phyloP scores from a whole-genome alignment of 2,797 vertebrate genomes.

The Apodemus agrarius region DNA sequence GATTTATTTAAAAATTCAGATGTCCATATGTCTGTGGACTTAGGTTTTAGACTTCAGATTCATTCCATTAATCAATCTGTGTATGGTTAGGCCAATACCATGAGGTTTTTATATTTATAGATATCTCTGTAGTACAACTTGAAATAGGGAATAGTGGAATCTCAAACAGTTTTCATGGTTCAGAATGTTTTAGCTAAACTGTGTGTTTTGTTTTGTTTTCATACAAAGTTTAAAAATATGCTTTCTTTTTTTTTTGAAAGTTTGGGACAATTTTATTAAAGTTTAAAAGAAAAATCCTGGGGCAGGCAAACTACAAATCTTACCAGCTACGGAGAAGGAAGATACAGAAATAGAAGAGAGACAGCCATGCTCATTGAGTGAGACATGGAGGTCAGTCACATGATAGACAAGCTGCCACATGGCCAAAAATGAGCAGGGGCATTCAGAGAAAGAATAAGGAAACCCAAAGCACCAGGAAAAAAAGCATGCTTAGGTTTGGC shows the following conservation, averaged over 20 bases:
- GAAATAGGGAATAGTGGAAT: background rate
- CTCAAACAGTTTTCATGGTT: background rate
- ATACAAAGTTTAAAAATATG: background rate
- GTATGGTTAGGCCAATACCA: background rate
- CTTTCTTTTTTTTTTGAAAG: conserved; percentile 3
- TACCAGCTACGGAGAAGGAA: background rate
- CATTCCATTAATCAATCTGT: background rate
- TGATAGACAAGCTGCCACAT: background rate
- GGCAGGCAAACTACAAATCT: background rate
- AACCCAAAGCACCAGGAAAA: background rate
- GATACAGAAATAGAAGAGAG: background rate
- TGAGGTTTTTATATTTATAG: background rate
- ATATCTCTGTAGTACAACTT: background rate
- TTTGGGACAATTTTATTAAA: background rate
- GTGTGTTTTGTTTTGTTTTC: background rate
- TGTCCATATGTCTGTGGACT: background rate
- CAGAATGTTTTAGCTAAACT: background rate
- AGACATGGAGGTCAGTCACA: background rate
- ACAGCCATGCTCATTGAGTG: background rate
- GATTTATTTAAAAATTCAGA: background rate
- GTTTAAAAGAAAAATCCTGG: background rate
- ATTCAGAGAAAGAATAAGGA: background rate
- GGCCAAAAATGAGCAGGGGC: background rate
- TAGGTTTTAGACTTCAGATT: background rate
- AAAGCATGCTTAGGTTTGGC: background rate